phyloP scores from a whole-genome alignment of 2,888 invertebrate genomes.

The Agrochola macilenta region DNA sequence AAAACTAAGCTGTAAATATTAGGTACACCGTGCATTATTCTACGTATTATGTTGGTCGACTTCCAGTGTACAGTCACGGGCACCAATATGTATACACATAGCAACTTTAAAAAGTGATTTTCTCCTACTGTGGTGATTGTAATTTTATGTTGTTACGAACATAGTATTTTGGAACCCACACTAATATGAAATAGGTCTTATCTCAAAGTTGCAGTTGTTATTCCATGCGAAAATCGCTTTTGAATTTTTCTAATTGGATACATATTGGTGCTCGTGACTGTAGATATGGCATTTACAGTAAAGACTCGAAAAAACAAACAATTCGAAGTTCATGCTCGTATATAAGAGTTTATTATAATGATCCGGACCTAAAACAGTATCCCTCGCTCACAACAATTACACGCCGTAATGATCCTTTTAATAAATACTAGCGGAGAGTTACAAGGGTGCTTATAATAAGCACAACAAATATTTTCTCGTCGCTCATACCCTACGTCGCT shows the following conservation, averaged over 20 bases:
- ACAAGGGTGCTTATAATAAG: slow-evolving; percentile 32
- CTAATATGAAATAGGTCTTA: too few relatives aligned
- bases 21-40: background rate
- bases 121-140: too few relatives aligned
- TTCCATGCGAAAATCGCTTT: too few relatives aligned
- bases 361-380: slow-evolving; percentile 9
- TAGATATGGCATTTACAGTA: background rate
- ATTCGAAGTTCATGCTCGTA: background rate
- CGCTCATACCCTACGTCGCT: slow-evolving; percentile 44
- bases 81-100: too few relatives aligned
- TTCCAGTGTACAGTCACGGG: too few relatives aligned
- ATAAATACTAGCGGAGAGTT: slow-evolving; percentile 39
- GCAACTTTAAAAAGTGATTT: too few relatives aligned
- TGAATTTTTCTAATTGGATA: too few relatives aligned
- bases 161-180: too few relatives aligned
- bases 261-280: too few relatives aligned
- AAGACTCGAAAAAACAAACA: slow-evolving; percentile 7
- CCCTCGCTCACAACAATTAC: slow-evolving; percentile 23
- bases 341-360: slow-evolving; percentile 7
- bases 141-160: too few relatives aligned
- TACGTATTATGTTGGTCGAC: background rate
- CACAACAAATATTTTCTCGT: slow-evolving; percentile 44
- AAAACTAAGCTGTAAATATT: background rate
- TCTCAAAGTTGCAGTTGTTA: too few relatives aligned
- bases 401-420: slow-evolving; percentile 38